Percentiles rank a stretch among this genome's conserved stretches.
Conservation (phyloP, 2,888 invertebrate genomes). For the Phytoseiulus persimilis region DNA sequence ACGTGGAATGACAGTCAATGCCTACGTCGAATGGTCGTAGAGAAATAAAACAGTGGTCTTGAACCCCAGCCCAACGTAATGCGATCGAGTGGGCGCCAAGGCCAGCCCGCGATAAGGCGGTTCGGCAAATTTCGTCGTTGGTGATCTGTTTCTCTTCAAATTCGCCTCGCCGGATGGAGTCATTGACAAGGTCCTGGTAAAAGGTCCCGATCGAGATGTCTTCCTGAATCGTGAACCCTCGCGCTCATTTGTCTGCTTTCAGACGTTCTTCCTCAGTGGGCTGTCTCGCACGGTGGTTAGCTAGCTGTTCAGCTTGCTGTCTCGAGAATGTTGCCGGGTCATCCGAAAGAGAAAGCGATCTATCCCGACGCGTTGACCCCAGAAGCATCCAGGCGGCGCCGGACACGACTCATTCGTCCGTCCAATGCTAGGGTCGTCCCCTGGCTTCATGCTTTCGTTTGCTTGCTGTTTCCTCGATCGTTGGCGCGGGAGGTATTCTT, state of each 20-base stretch:
- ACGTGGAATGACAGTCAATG: background rate
- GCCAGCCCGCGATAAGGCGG: background rate
- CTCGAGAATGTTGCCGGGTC: background rate
- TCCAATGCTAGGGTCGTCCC: background rate
- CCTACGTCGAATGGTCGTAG: background rate
- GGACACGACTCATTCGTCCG: background rate
- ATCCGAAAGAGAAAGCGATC: background rate
- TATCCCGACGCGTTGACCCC: background rate
- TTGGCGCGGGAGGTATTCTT: background rate
- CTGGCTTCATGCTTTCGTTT: background rate
- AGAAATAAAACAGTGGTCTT: background rate
- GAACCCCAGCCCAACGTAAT: conserved; percentile 5
- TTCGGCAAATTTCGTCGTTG: background rate
- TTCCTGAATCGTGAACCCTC: background rate
- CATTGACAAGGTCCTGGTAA: background rate
- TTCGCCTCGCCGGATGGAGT: background rate
- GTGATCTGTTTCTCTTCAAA: background rate
- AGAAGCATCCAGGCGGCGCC: background rate
- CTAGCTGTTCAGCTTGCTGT: background rate
- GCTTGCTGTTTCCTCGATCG: background rate
- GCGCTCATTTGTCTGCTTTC: background rate
- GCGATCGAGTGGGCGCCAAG: background rate
- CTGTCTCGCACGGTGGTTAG: background rate
- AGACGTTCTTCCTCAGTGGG: background rate
- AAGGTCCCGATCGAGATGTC: background rate